Percentiles rank a stretch among this genome's conserved stretches.
Evolutionary conservation across 2,888 invertebrate genomes (phyloP).

Genomic region (Clitarchus hookeri): DNA sequence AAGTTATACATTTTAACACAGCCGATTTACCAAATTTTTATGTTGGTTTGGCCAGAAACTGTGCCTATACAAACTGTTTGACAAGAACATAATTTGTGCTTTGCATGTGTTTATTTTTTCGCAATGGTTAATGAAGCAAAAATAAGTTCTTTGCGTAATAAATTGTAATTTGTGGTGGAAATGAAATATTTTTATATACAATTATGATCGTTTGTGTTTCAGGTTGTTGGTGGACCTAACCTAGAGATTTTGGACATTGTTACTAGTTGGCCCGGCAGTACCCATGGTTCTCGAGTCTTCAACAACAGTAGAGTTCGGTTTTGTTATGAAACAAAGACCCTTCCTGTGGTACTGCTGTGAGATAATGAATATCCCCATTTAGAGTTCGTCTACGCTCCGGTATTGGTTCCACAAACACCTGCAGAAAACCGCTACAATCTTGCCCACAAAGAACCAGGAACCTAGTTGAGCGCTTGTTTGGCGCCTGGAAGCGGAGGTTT

Average conservation of each 20-base stretch:
- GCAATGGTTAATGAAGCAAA: too few species aligned
- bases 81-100: too few species aligned
- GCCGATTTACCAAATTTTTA: too few species aligned
- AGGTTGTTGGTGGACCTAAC: background rate
- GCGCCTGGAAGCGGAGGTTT: constrained; percentile 39
- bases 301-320: background rate
- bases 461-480: constrained; percentile 44
- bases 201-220: too few species aligned
- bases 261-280: background rate
- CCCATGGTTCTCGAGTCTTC: background rate
- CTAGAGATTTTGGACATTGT: background rate
- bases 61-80: too few species aligned
- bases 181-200: too few species aligned
- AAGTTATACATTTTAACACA: too few species aligned
- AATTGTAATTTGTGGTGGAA: too few species aligned
- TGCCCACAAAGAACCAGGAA: constrained; percentile 45
- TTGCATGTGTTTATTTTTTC: too few species aligned
- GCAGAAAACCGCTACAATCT: constrained; percentile 42
- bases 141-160: too few species aligned
- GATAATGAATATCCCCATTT: background rate
- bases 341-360: background rate
- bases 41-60: too few species aligned
- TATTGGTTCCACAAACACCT: background rate
- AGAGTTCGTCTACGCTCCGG: background rate
- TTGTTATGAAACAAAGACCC: background rate